Percentiles rank a stretch among this genome's conserved stretches.
Conservation (phyloP, 2,797 vertebrate genomes). For the Miichthys miiuy region DNA sequence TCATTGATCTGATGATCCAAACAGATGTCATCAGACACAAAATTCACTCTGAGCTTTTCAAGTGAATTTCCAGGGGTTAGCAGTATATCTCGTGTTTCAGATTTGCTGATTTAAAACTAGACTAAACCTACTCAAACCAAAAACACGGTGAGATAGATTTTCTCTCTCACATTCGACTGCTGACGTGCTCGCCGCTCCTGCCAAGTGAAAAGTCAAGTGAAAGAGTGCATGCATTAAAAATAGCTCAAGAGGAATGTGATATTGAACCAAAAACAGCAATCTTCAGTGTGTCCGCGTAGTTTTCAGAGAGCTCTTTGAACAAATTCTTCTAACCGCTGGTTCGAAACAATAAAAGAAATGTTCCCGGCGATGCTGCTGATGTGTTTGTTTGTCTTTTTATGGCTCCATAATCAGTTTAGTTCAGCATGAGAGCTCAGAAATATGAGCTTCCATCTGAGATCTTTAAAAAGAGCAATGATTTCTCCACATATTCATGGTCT, state of each 20-base stretch:
- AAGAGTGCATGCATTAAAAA: slow-evolving; percentile 69
- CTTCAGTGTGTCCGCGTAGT: slow-evolving; percentile 5
- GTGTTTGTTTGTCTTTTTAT: not conserved
- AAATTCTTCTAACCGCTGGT: not conserved
- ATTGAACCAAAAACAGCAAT: slow-evolving; percentile 12
- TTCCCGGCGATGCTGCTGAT: not conserved
- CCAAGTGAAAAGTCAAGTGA: slow-evolving; percentile 67
- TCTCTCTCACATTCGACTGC: slow-evolving; percentile 79
- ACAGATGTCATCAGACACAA: slow-evolving; percentile 40
- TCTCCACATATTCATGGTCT: not conserved
- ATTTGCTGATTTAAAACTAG: slow-evolving; percentile 42
- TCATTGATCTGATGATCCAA: slow-evolving; percentile 48
- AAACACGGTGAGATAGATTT: slow-evolving; percentile 55
- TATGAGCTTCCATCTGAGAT: not conserved
- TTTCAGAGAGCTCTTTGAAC: slow-evolving; percentile 25
- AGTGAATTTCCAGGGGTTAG: slow-evolving; percentile 35
- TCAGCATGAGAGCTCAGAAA: not conserved
- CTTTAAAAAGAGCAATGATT: slow-evolving; percentile 7
- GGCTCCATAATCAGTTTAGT: slow-evolving; percentile 1
- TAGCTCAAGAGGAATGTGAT: slow-evolving; percentile 36
- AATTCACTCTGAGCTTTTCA: slow-evolving; percentile 36
- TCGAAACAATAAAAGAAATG: no score
- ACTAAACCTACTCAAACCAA: slow-evolving; percentile 69
- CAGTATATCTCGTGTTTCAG: slow-evolving; percentile 16
- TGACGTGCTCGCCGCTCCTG: slow-evolving; percentile 73